Base-by-base conservation (phyloP, 2,888 invertebrate species). In the Diloba caeruleocephala region DNA sequence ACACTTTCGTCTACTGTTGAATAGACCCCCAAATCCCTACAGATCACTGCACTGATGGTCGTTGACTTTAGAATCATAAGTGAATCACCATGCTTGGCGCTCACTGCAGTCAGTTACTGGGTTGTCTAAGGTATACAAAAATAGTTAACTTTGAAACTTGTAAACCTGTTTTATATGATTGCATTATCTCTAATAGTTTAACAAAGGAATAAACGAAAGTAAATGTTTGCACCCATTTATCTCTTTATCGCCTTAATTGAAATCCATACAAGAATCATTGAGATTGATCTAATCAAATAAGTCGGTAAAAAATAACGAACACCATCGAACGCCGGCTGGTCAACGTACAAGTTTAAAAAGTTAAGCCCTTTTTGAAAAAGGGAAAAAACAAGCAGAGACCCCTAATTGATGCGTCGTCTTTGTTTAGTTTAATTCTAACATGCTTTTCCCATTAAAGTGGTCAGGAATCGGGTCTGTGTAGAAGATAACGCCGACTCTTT, bases 381-480 rank as follows among this genome's bases (percentile, higher is more conserved):
- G 71, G 73, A 60, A 74, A 77, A 87, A 85, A 90, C 86, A 85
- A 68, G 63, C 76, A 86, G 81, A 80, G 82, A 84, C 78, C 87
- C 88, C 92, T 93, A 93, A 94, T 93, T 94, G 93, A 94, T 94
- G 93, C 93, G 92, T 93, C 91, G 92, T 90, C 93, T 93, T 93
- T 93, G 93, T 92, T 94, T 92, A 93, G 93, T 91, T 93, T 92
- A 93, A 93, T 93, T 94, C 93, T 91, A 92, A 94, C 93, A 94
- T 92, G 93, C 86, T 94, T 94, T 93, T 92, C 92, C 93, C 93
- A 94, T 94, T 94, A 94, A 92, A 92, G 88, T 91, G 92, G 91
- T 89, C 91, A 91, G 91, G 88, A 91, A 89, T 91, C 89, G 88
- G 83, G 82, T 79, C 79, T 83, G 87, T 87, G 84, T 88, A 76